Evolutionary conservation across 92 coral and sea anemone genomes (phyloP).

Genomic region (Zoanthus gigantus): DNA sequence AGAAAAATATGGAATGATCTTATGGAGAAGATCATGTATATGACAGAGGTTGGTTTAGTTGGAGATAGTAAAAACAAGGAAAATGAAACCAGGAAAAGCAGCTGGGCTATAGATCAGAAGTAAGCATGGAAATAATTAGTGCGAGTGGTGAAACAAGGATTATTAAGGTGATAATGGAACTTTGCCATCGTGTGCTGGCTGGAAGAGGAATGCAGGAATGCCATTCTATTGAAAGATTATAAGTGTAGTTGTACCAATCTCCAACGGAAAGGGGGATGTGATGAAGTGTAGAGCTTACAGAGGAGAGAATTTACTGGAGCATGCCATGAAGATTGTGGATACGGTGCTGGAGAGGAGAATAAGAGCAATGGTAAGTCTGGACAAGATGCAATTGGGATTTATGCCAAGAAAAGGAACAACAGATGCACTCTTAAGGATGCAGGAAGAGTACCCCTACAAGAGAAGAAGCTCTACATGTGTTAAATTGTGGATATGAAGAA

Average conservation of each 20-base stretch:
- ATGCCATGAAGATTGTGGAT: no score
- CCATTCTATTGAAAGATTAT: no score
- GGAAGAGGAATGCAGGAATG: no score
- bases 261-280: constrained; percentile 1
- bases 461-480: background rate
- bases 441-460: background rate
- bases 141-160: no score
- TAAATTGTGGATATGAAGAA: no score
- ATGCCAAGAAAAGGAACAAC: background rate
- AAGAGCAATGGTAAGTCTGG: background rate
- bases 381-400: background rate
- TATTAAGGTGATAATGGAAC: no score
- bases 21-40: constrained; percentile 3
- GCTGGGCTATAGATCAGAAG: no score
- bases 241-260: background rate
- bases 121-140: no score
- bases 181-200: no score
- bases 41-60: background rate
- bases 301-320: no score
- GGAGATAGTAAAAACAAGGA: background rate
- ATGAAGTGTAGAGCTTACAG: background rate
- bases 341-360: background rate
- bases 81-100: no score
- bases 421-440: background rate
- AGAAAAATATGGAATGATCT: constrained; percentile 13